Percentiles rank a stretch among this genome's conserved stretches.
phyloP scores from a whole-genome alignment of 53 echinoderm and acorn worm genomes.

The Arbacia lixula region DNA sequence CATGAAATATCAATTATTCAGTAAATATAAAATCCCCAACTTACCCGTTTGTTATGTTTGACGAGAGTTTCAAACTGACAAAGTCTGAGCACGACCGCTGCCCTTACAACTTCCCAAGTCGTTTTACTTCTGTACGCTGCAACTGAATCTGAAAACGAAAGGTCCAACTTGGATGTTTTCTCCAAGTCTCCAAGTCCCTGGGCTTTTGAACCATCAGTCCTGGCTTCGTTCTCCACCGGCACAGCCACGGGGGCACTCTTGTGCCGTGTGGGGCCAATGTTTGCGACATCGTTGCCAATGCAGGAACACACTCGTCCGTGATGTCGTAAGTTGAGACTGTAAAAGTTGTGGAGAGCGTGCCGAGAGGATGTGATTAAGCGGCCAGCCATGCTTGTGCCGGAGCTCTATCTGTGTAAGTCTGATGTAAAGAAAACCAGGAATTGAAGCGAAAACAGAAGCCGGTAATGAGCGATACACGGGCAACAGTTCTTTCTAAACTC shows the following conservation, averaged over 20 bases:
- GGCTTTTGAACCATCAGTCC: neutral
- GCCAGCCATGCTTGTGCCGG: too few relatives aligned
- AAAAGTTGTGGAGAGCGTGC: too few relatives aligned
- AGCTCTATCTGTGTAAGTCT: too few relatives aligned
- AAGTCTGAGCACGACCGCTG: slow-evolving; percentile 79
- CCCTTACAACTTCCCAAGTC: slow-evolving; percentile 69
- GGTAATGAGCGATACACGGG: too few relatives aligned
- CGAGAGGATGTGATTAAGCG: too few relatives aligned
- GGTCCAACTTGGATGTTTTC: slow-evolving; percentile 48
- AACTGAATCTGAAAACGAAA: slow-evolving; percentile 64
- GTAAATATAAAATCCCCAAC: neutral
- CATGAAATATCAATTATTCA: neutral
- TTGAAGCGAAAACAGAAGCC: too few relatives aligned
- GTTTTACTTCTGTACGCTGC: slow-evolving; percentile 90
- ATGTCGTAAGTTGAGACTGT: too few relatives aligned
- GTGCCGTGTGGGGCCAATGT: neutral
- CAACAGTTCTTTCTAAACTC: too few relatives aligned
- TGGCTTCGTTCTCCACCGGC: neutral
- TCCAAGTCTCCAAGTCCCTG: neutral
- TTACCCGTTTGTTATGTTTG: slow-evolving; percentile 85
- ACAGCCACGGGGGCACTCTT: neutral
- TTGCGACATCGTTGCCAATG: neutral
- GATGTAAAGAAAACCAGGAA: too few relatives aligned
- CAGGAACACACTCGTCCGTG: too few relatives aligned
- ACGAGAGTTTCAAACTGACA: slow-evolving; percentile 84